Evolutionary conservation across 2,888 invertebrate species (phyloP).

Genomic region (Azorinus chamasolen): DNA sequence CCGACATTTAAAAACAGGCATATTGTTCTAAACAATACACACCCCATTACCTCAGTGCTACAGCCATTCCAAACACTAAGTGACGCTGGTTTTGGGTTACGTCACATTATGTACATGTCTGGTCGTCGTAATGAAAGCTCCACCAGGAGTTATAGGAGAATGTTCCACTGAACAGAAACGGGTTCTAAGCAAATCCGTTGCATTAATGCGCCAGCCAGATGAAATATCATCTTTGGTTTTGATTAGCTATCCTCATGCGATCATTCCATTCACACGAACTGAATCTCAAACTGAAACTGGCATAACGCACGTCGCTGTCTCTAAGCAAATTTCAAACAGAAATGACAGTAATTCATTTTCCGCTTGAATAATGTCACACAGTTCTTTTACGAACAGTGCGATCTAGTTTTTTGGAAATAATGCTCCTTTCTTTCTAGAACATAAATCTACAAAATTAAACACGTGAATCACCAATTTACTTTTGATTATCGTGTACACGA

Average conservation of each 20-base stretch:
- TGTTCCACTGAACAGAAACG: constrained; percentile 7
- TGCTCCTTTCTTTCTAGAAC: neutral
- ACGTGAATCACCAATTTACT: too few relatives aligned
- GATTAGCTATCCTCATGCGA: too few relatives aligned
- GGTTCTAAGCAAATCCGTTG: constrained; percentile 1
- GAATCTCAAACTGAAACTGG: neutral
- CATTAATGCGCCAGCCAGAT: constrained; percentile 5
- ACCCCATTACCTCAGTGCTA: too few relatives aligned
- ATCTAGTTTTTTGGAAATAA: constrained; percentile 6
- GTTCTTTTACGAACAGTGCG: constrained; percentile 5
- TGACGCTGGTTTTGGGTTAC: constrained; percentile 6
- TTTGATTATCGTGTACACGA: too few relatives aligned
- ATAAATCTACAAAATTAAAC: too few relatives aligned
- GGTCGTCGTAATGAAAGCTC: constrained; percentile 15
- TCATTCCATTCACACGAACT: neutral
- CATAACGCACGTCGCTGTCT: neutral
- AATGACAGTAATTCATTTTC: constrained; percentile 3
- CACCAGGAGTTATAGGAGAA: constrained; percentile 2
- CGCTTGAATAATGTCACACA: constrained; percentile 6
- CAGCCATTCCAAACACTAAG: constrained; percentile 5
- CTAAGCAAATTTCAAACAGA: constrained; percentile 17
- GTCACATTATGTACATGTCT: constrained; percentile 20
- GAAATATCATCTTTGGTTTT: neutral
- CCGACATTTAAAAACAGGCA: too few relatives aligned
- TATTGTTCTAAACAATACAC: too few relatives aligned